phyloP scores from a whole-genome alignment of 2,888 invertebrate species.

The Cartodere bifasciata region DNA sequence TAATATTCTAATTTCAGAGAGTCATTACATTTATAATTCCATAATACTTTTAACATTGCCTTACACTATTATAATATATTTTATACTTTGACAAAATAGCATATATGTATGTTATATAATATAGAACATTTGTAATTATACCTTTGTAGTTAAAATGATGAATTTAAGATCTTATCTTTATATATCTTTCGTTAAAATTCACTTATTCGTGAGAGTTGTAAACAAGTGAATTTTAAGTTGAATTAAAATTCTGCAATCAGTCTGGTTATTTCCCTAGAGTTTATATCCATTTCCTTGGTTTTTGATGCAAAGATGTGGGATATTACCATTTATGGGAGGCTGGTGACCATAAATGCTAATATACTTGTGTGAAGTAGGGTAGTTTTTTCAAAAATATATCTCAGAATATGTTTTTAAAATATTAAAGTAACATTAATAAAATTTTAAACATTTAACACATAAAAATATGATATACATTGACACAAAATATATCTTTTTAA shows the following conservation, averaged over 20 bases:
- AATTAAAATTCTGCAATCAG: constrained; percentile 2
- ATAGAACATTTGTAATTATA: constrained; percentile 30
- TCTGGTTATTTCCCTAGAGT: background rate
- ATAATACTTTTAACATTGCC: constrained; percentile 18
- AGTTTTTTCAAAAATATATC: too few relatives aligned
- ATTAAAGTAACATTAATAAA: too few relatives aligned
- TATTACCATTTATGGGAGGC: constrained; percentile 29
- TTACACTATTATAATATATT: constrained; percentile 23
- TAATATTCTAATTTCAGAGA: constrained; percentile 30
- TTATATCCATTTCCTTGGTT: background rate
- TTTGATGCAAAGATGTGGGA: constrained; percentile 3
- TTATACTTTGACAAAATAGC: constrained; percentile 35
- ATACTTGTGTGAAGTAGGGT: too few relatives aligned
- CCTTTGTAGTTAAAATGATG: constrained; percentile 17
- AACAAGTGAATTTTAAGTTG: constrained; percentile 10
- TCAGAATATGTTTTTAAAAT: too few relatives aligned
- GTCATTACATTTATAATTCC: constrained; percentile 34
- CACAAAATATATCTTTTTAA: constrained; percentile 20
- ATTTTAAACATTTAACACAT: too few relatives aligned
- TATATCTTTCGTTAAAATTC: constrained; percentile 1
- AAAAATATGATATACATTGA: too few relatives aligned
- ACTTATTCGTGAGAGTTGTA: background rate
- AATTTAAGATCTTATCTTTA: background rate
- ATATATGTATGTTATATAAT: constrained; percentile 24
- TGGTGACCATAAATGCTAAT: constrained; percentile 28